phyloP scores from a whole-genome alignment of 2,888 invertebrate genomes.

The Didymodactylos carnosus region DNA sequence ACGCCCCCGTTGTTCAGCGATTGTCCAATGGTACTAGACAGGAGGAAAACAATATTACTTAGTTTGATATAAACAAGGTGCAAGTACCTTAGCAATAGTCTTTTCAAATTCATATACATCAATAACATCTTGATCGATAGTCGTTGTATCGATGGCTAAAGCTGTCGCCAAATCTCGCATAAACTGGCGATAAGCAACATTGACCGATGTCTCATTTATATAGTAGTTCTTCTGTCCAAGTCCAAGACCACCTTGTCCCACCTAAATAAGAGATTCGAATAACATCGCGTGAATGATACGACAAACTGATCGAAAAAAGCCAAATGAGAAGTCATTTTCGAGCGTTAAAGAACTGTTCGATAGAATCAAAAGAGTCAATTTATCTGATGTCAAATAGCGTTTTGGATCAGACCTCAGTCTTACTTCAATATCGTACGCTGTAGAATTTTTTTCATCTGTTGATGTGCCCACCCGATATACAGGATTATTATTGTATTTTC shows the following conservation, averaged over 20 bases:
- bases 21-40: not conserved
- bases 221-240: slow-evolving; percentile 2
- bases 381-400: too few species aligned
- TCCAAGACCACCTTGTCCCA: slow-evolving; percentile 3
- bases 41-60: not conserved
- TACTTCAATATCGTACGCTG: slow-evolving; percentile 6
- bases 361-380: too few species aligned
- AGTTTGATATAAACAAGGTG: too few species aligned
- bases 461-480: slow-evolving; percentile 5
- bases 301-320: too few species aligned
- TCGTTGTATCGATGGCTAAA: not conserved
- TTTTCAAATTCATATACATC: slow-evolving; percentile 6
- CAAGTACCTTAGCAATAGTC: not conserved
- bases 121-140: not conserved
- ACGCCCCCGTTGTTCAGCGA: not conserved
- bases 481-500: not conserved
- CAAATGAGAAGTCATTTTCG: too few species aligned
- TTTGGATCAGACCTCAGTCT: not conserved
- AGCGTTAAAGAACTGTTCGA: too few species aligned
- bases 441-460: slow-evolving; percentile 67
- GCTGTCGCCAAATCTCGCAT: not conserved
- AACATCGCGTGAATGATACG: too few species aligned
- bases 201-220: not conserved
- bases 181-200: not conserved
- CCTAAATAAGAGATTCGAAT: not conserved